Evolutionary conservation across 2,797 vertebrate genomes (phyloP), one percentile per base, ranked within the genome.

Genomic region (Chelonia mydas): DNA sequence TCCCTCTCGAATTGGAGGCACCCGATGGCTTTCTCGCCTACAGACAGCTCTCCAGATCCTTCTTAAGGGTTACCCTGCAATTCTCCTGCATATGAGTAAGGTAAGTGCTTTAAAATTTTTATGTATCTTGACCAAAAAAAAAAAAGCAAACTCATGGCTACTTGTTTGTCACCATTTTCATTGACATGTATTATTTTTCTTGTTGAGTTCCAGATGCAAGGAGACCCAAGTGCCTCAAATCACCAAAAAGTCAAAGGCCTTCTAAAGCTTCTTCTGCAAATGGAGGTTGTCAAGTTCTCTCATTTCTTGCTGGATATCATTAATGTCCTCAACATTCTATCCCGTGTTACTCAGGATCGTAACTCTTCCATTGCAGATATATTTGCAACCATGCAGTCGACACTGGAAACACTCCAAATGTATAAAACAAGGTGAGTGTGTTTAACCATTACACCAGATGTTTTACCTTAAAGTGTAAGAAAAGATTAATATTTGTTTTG

Each of bases 231-330:
- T 37, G 81, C 80, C 3, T 65, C 79, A 27, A 86, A 83, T 89
- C 68, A 49, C 45, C 94, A 96, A 61, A 97, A 96, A 74, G 91
- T 89, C 33, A 94, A 92, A 88, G 85, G 88, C 5, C 88, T 98
- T 83, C 94, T 97, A 45, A 57, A 90, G 6, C 31, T 93, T 7
- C 90, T 97, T 96, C 94, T 97, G 28, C 96, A 90, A 96, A 94
- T 59, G 15, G 89, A 97, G 15, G 27, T 96, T 50, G 59, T 98
- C 47, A 97, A 90, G 61, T 98, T 98, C 92, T 87, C 94, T 78
- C 97, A 97, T 68, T 98, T 98, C 86, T 53, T 98, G 53, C 33
- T 97, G 87, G 98, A 98, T 81, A 83, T 98, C 80, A n/a, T 96
- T 89, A 96, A 86, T 55, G 94, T 97, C 47, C 97, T 98, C 50